Evolutionary conservation across 2,888 invertebrate genomes (phyloP).

Genomic region (Brenthis ino): DNA sequence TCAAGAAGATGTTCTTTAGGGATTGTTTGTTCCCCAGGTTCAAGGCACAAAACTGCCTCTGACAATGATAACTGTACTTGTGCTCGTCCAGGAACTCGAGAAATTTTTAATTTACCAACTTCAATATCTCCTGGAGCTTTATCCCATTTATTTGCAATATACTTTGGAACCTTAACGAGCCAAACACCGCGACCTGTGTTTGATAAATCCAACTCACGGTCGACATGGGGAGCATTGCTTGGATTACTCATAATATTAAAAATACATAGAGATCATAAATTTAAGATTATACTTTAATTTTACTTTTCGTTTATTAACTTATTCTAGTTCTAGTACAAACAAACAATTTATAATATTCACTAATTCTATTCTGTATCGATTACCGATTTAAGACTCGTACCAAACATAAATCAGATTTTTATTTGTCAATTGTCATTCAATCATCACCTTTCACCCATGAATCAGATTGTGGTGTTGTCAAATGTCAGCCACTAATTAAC

Average conservation of each 20-base stretch:
- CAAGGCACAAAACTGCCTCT: conserved; percentile 89
- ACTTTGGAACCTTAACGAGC: conserved; percentile 98
- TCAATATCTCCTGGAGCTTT: conserved; percentile 95
- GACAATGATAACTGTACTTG: conserved; percentile 94
- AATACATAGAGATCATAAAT: background rate
- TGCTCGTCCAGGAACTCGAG: conserved; percentile 90
- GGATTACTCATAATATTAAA: conserved; percentile 50
- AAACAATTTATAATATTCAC: too few relatives aligned
- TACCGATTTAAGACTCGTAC: too few relatives aligned
- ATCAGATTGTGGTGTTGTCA: too few relatives aligned
- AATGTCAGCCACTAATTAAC: background rate
- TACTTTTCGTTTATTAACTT: background rate
- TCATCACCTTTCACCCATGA: too few relatives aligned
- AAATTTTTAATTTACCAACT: conserved; percentile 95
- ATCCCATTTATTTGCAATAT: conserved; percentile 97
- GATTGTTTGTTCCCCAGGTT: conserved; percentile 89
- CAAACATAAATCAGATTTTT: too few relatives aligned
- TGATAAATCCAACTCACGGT: conserved; percentile 92
- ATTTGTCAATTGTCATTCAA: too few relatives aligned
- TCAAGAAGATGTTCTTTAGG: conserved; percentile 96
- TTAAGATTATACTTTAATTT: background rate
- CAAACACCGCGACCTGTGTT: conserved; percentile 96
- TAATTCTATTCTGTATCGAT: too few relatives aligned
- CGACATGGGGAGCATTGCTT: conserved; percentile 80
- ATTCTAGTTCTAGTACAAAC: too few relatives aligned